Base-by-base conservation (phyloP, 2,113 vertebrate genomes). In the Campylomormyrus tamandua region DNA sequence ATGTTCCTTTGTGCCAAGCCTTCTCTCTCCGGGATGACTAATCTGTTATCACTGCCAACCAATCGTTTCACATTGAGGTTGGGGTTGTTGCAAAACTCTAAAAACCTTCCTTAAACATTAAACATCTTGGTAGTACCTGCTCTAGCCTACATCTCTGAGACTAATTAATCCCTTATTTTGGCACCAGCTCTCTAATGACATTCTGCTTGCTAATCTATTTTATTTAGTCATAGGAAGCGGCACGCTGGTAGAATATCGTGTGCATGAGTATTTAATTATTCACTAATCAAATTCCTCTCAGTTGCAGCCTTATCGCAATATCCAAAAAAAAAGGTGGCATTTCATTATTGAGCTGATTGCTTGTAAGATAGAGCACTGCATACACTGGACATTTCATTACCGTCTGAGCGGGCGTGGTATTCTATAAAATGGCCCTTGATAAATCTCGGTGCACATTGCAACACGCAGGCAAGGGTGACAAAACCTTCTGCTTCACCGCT, bases 21-120 rank as follows among this genome's bases (percentile, higher is more conserved):
- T 89, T 91, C 90, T 91, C 91, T 90, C 87, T 84, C 90, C 91
- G 90, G 83, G 89, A 90, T 94, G 92, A 93, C 91, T 94, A 93
- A 93, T 93, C 90, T 92, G 92, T 90, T 91, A 91, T 92, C 92
- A 91, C 90, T 90, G 13, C 84, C 90, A 92, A 91, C 89, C 91
- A 91, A 91, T 93, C 92, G 92, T 90, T 91, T 90, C 90, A 88
- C 74, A 70, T 87, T 83, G 90, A 77, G 66, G 77, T 90, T 77
- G 89, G 52, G 87, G 87, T 88, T 90, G 90, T 90, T 91, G 88
- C 35, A 91, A 91, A 90, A 92, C 83, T 90, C 89, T 10, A 74
- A 89, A 92, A 88, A 52, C 53, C 90, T 91, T 91, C 84, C 91
- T 93, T 92, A 93, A 92, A 93, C 93, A 93, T 93, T 91, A 91